phyloP scores from a whole-genome alignment of 2,888 invertebrate genomes.

The Synergus itoensis region DNA sequence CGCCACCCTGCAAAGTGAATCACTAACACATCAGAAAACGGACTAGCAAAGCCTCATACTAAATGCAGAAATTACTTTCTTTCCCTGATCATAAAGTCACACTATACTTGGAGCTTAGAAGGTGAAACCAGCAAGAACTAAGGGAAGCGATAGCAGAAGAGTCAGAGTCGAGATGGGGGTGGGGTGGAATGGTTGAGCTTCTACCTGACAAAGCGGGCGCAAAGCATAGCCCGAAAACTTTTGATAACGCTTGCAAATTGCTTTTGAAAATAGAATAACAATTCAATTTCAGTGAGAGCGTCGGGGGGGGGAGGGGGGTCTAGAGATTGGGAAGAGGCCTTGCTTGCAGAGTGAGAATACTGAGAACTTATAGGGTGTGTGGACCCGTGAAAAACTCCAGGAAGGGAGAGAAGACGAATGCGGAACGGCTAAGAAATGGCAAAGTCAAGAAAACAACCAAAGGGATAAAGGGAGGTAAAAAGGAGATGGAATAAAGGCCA shows the following conservation, averaged over 20 bases:
- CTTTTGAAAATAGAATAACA: slow-evolving; percentile 78
- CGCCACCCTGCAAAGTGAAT: too few relatives aligned
- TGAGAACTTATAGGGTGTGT: slow-evolving; percentile 43
- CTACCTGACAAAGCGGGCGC: slow-evolving; percentile 53
- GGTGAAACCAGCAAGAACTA: slow-evolving; percentile 29
- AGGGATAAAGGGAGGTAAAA: background rate
- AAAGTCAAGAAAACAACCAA: slow-evolving; percentile 37
- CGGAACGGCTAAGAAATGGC: slow-evolving; percentile 45
- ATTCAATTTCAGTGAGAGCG: slow-evolving; percentile 73
- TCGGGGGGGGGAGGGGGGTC: slow-evolving; percentile 59
- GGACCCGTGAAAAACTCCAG: slow-evolving; percentile 55
- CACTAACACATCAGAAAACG: background rate
- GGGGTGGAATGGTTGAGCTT: slow-evolving; percentile 35
- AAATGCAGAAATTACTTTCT: slow-evolving; percentile 34
- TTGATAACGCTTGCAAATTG: slow-evolving; percentile 78
- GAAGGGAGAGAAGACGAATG: slow-evolving; percentile 46
- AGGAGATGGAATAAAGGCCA: slow-evolving; percentile 21
- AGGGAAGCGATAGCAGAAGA: slow-evolving; percentile 9
- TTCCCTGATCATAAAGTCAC: slow-evolving; percentile 30
- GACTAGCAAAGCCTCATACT: background rate
- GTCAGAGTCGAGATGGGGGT: background rate
- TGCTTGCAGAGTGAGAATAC: slow-evolving; percentile 55
- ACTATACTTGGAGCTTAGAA: slow-evolving; percentile 22
- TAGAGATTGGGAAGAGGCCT: slow-evolving; percentile 61
- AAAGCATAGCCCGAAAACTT: slow-evolving; percentile 68